Base-by-base conservation (phyloP, 2,797 vertebrate species). In the Leptoclinus maculatus region DNA sequence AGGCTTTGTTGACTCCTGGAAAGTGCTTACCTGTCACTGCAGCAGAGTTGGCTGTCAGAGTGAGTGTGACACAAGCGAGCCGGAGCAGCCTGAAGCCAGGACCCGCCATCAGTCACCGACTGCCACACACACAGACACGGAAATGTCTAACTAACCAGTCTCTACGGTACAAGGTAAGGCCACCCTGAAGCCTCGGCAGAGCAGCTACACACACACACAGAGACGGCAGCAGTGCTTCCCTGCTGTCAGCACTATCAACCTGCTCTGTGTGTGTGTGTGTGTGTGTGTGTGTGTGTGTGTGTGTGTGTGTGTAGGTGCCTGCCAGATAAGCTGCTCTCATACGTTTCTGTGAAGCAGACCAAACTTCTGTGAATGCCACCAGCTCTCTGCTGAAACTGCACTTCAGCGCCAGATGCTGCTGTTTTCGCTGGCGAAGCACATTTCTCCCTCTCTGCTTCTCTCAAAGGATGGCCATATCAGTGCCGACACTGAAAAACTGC, bases 341-440 rank as follows among this genome's bases (percentile, higher is more conserved):
- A 91, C 41, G 87, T 91, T 90, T 79, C 78, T 92, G 85, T 86
- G 88, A 91, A 91, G 86, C 87, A 85, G 87, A 85, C 87, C 88
- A 56, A 93, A 90, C 91, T 92, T 88, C 88, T 92, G 85, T 91
- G 89, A 92, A 93, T 87, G 92, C 93, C 93, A 93, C 89, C 91
- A 92, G 78, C 87, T 90, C 91, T 86, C 90, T 95, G 90, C 92
- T 95, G 95, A 95, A 93, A 78, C 92, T 92, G 94, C 94, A 94
- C 89, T 94, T 94, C 91, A 83, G 82, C 74, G n/a, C 76, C 89
- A 88, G 83, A 92, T 88, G 91, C 84, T 78, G 81, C 25, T 23
- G 23, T 75, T 70, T 67, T 73, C 57, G 91, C 93, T 91, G 88
- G 85, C 83, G 62, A 88, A 87, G 93, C 92, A 93, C 66, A 91